phyloP scores from a whole-genome alignment of 2,888 invertebrate genomes.

The Drosophila borealis region DNA sequence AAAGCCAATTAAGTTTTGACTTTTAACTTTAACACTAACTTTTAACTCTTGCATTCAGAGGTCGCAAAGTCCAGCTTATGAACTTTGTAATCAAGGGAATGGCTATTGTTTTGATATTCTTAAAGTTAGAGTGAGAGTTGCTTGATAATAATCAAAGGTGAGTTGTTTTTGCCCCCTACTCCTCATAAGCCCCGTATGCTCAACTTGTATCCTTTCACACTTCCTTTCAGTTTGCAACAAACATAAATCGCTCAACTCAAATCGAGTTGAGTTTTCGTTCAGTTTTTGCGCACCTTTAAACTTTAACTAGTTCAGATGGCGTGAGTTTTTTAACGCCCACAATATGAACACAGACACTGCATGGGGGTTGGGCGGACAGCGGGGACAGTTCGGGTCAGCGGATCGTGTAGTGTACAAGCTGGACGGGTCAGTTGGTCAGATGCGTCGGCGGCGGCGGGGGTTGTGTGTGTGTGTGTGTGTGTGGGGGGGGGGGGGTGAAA shows the following conservation, averaged over 20 bases:
- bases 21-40: too few species aligned
- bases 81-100: too few species aligned
- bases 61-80: too few species aligned
- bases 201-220: conserved; percentile 2
- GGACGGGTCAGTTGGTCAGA: conserved; percentile 33
- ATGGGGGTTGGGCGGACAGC: neutral
- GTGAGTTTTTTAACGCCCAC: conserved; percentile 13
- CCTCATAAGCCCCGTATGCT: conserved; percentile 6
- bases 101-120: too few species aligned
- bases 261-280: conserved; percentile 35
- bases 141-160: neutral
- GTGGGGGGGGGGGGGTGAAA: neutral
- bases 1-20: too few species aligned
- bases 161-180: too few species aligned
- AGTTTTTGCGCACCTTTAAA: conserved; percentile 53
- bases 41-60: too few species aligned
- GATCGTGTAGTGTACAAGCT: conserved; percentile 11
- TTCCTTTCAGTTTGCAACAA: conserved; percentile 31
- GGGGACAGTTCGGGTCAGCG: conserved; percentile 7
- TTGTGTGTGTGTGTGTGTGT: too few species aligned
- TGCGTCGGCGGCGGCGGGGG: too few species aligned
- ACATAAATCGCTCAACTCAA: conserved; percentile 44
- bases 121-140: too few species aligned
- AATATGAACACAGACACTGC: neutral
- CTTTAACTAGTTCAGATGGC: conserved; percentile 49